These are phyloP conservation scores for Ifrita kowaldi DNA, from an alignment of 2,113 vertebrate genomes.

Conservation along the genomic window DNA sequence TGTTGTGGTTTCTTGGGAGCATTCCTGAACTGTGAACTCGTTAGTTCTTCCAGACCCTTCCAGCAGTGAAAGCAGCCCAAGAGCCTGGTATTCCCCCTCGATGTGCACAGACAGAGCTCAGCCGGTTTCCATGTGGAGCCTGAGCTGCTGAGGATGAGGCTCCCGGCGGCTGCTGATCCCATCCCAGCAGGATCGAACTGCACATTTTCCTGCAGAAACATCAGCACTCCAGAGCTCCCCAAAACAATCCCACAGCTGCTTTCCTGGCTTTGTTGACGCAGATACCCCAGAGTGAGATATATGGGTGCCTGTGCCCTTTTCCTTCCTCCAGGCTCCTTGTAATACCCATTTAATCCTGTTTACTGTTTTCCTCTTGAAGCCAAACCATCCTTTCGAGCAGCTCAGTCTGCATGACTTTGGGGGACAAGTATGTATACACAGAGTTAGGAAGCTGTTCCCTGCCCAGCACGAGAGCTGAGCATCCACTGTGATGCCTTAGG, in stretches of 20 bases:
- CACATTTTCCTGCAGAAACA: not conserved
- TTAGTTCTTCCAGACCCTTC: not conserved
- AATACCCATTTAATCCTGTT: constrained; percentile 37
- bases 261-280: constrained; percentile 6
- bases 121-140: not conserved
- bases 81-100: not conserved
- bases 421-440: not conserved
- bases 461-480: not conserved
- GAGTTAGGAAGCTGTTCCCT: not conserved
- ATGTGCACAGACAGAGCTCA: not conserved
- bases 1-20: not conserved
- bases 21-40: not conserved
- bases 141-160: not conserved
- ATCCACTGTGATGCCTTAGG: not conserved
- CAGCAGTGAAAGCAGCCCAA: not conserved
- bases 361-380: constrained; percentile 4
- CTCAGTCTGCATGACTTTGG: not conserved
- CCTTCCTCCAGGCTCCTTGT: not conserved
- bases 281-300: not conserved
- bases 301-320: not conserved
- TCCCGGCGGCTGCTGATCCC: not conserved
- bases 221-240: not conserved
- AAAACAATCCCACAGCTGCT: constrained; percentile 24
- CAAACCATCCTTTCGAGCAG: constrained; percentile 26
- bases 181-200: not conserved